Conservation (phyloP, 2,797 vertebrate species). For the Percopsis omiscomaycus region DNA sequence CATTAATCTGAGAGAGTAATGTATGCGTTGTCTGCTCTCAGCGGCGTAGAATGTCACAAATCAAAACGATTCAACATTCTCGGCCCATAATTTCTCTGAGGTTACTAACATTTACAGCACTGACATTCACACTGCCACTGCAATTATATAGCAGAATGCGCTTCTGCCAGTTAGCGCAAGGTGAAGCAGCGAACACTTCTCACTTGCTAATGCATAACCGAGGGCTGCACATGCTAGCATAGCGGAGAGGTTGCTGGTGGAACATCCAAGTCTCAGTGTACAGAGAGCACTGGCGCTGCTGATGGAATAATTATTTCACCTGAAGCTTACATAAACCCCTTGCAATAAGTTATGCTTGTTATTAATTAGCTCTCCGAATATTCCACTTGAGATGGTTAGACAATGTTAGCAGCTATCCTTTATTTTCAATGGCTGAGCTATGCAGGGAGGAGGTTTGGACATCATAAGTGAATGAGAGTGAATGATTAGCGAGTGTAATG, state of each 20-base stretch:
- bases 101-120: slow-evolving; percentile 46
- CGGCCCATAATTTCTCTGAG: slow-evolving; percentile 42
- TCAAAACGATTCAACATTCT: slow-evolving; percentile 38
- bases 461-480: slow-evolving; percentile 54
- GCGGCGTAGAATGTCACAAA: slow-evolving; percentile 7
- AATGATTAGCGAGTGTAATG: slow-evolving; percentile 68
- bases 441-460: slow-evolving; percentile 34
- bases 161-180: slow-evolving; percentile 41
- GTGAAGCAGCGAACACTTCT: slow-evolving; percentile 41
- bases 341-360: slow-evolving; percentile 56
- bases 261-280: slow-evolving; percentile 57
- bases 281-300: slow-evolving; percentile 26
- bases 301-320: slow-evolving; percentile 54
- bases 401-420: slow-evolving; percentile 49
- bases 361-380: slow-evolving; percentile 59
- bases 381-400: slow-evolving; percentile 55
- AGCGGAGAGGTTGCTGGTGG: slow-evolving; percentile 36
- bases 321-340: slow-evolving; percentile 53
- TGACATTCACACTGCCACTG: slow-evolving; percentile 46
- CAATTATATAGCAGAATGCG: slow-evolving; percentile 44
- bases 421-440: slow-evolving; percentile 61
- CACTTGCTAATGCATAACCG: slow-evolving; percentile 54
- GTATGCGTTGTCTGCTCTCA: background rate
- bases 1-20: slow-evolving; percentile 19
- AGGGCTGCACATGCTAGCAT: slow-evolving; percentile 28